These are phyloP conservation scores for Furnarius figulus DNA, from an alignment of 2,113 vertebrate species.

Conservation along the genomic window DNA sequence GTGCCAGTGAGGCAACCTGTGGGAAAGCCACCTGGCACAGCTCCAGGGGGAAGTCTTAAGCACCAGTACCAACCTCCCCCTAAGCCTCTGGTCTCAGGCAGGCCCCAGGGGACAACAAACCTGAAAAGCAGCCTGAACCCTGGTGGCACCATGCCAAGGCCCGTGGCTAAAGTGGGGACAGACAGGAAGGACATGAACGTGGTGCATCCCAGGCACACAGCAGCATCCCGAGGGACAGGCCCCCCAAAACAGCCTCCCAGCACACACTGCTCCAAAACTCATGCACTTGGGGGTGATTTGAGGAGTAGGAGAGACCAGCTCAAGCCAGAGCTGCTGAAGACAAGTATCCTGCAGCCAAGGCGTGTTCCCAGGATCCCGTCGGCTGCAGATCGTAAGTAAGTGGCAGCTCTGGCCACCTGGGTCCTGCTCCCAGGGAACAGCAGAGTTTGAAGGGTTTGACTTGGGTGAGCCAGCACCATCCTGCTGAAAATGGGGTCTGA, in stretches of 20 bases:
- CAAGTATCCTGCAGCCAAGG: no score
- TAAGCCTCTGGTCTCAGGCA: neutral
- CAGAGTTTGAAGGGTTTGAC: neutral
- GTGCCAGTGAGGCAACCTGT: fast-evolving
- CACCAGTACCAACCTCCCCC: neutral
- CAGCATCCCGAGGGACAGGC: neutral
- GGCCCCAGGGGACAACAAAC: neutral
- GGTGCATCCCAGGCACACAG: neutral
- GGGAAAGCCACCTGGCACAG: neutral
- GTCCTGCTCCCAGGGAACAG: neutral
- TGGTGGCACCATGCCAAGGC: neutral
- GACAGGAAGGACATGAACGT: neutral
- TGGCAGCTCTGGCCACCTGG: neutral
- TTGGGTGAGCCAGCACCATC: neutral
- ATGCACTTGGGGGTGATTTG: neutral
- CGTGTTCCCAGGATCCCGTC: neutral
- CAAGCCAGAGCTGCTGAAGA: no score
- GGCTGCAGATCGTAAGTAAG: conserved; percentile 63
- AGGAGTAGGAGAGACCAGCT: neutral
- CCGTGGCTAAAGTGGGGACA: fast-evolving
- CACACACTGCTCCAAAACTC: neutral
- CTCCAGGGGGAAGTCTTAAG: neutral
- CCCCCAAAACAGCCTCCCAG: neutral
- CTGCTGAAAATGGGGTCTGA: neutral
- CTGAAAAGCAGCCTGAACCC: neutral